Conservation (phyloP, 2,888 invertebrate genomes). For the Cerceris rybyensis region DNA sequence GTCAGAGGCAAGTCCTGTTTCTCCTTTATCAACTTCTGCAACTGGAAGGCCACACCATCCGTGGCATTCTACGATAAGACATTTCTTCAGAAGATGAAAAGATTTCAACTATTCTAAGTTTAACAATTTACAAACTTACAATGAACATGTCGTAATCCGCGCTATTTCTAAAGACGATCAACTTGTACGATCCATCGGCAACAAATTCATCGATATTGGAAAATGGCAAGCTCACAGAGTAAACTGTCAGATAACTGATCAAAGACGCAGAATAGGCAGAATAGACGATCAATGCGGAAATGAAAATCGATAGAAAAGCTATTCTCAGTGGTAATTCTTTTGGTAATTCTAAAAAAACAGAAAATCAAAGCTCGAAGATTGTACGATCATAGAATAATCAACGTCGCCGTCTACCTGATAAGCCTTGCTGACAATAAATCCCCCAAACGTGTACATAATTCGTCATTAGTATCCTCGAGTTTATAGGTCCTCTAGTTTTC, state of each 20-base stretch:
- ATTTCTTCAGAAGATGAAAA: too few relatives aligned
- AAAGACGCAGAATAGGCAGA: slow-evolving; percentile 75
- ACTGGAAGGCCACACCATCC: slow-evolving; percentile 47
- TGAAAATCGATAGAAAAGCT: slow-evolving; percentile 70
- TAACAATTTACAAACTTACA: slow-evolving; percentile 50
- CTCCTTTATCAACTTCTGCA: slow-evolving; percentile 59
- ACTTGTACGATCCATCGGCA: slow-evolving; percentile 66
- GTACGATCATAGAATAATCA: too few relatives aligned
- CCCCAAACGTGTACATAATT: slow-evolving; percentile 71
- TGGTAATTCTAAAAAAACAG: slow-evolving; percentile 65
- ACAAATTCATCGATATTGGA: slow-evolving; percentile 69
- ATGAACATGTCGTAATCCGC: slow-evolving; percentile 66
- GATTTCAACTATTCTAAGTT: too few relatives aligned
- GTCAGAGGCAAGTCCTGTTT: slow-evolving; percentile 60
- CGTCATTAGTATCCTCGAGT: slow-evolving; percentile 43
- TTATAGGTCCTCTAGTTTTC: slow-evolving; percentile 46
- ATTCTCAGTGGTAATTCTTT: slow-evolving; percentile 63
- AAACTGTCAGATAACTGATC: slow-evolving; percentile 67
- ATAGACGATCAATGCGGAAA: slow-evolving; percentile 68
- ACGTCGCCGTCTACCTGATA: slow-evolving; percentile 58
- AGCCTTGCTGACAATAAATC: slow-evolving; percentile 74
- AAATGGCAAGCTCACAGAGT: slow-evolving; percentile 67
- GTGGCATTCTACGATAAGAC: slow-evolving; percentile 31
- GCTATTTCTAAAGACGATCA: slow-evolving; percentile 66
- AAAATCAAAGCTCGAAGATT: not conserved